Conservation (phyloP, 2,888 invertebrate species). For the Caenorhabditis sp. region DNA sequence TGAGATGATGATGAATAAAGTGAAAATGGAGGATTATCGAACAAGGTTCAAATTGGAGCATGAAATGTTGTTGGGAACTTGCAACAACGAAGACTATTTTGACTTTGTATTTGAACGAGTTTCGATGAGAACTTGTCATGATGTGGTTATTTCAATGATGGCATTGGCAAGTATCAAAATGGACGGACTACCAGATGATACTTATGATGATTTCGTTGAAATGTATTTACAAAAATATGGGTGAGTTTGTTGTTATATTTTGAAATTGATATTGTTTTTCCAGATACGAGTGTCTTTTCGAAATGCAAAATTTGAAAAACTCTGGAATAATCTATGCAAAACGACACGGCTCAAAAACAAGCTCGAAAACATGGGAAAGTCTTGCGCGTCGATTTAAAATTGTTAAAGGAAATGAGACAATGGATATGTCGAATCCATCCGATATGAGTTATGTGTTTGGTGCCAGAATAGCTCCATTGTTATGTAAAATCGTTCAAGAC, state of each 20-base stretch:
- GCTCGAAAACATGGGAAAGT: slow-evolving; percentile 28
- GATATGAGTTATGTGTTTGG: slow-evolving; percentile 92
- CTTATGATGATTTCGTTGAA: slow-evolving; percentile 52
- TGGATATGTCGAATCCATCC: slow-evolving; percentile 79
- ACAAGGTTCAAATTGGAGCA: slow-evolving; percentile 72
- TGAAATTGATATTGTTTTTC: neutral
- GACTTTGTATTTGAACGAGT: slow-evolving; percentile 51
- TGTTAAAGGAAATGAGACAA: slow-evolving; percentile 46
- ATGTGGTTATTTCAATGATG: slow-evolving; percentile 48
- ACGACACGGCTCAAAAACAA: slow-evolving; percentile 8
- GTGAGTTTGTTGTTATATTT: too few species aligned
- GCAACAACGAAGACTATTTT: slow-evolving; percentile 39
- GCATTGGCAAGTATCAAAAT: slow-evolving; percentile 48
- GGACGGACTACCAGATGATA: slow-evolving; percentile 50
- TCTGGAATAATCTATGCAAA: slow-evolving; percentile 30
- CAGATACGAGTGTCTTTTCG: slow-evolving; percentile 33
- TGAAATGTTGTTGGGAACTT: slow-evolving; percentile 76
- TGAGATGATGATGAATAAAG: slow-evolving; percentile 77
- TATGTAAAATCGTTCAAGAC: slow-evolving; percentile 74
- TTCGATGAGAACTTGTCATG: slow-evolving; percentile 46
- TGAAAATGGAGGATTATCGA: slow-evolving; percentile 42
- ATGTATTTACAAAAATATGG: slow-evolving; percentile 41
- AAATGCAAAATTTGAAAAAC: slow-evolving; percentile 32
- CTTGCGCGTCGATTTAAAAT: slow-evolving; percentile 29
- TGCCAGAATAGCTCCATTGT: slow-evolving; percentile 84